Conservation (phyloP, 1,140 invertebrate species). For the Phymastichus coffea region DNA sequence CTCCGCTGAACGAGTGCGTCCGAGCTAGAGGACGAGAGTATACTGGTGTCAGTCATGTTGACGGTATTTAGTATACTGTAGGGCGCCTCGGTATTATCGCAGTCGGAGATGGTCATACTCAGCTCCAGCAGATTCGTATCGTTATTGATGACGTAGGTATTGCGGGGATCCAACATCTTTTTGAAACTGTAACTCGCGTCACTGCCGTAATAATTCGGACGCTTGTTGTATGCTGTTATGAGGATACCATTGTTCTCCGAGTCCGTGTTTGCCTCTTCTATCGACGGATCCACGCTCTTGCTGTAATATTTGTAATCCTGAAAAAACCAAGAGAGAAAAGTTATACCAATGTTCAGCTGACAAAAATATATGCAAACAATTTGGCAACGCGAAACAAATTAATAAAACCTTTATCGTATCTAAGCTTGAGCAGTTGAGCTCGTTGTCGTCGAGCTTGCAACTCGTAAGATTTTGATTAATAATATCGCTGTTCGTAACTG, state of each 20-base stretch:
- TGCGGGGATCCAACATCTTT: constrained; percentile 44
- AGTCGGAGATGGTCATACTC: constrained; percentile 56
- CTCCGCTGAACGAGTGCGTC: constrained; percentile 61
- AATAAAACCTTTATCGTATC: constrained; percentile 44
- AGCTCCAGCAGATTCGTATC: constrained; percentile 54
- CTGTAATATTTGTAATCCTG: constrained; percentile 46
- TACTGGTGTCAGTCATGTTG: constrained; percentile 50
- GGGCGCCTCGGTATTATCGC: constrained; percentile 50
- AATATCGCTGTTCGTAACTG: constrained; percentile 58
- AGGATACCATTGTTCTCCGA: constrained; percentile 37
- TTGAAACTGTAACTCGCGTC: constrained; percentile 52
- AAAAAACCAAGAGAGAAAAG: background rate
- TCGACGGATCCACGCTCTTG: constrained; percentile 45
- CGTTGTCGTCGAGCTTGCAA: constrained; percentile 49
- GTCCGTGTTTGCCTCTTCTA: constrained; percentile 42
- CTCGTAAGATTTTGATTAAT: constrained; percentile 61
- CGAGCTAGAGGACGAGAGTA: constrained; percentile 48
- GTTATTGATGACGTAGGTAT: constrained; percentile 55
- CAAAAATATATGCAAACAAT: background rate
- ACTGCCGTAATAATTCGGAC: background rate
- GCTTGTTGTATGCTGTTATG: constrained; percentile 38
- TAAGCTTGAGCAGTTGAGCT: constrained; percentile 46
- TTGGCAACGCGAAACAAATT: background rate
- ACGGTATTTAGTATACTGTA: constrained; percentile 54
- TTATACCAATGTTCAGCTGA: background rate